Percentiles rank a stretch among this genome's conserved stretches.
Evolutionary conservation across 1,140 invertebrate species (phyloP).

Genomic region (Hesperophylax magnus): DNA sequence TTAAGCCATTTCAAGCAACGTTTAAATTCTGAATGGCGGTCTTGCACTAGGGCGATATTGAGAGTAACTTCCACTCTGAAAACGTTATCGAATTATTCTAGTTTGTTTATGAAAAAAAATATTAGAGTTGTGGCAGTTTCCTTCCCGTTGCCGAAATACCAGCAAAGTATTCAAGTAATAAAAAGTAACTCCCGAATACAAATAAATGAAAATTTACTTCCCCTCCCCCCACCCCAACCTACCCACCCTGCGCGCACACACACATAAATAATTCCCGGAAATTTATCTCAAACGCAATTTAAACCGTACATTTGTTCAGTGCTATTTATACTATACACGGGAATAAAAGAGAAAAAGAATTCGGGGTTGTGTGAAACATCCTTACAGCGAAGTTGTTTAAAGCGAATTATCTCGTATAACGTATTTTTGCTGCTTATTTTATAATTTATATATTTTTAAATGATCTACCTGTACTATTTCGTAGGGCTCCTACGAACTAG

Average conservation of each 20-base stretch:
- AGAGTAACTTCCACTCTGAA: too few species aligned
- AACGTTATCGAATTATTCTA: too few species aligned
- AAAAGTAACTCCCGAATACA: slow-evolving; percentile 13
- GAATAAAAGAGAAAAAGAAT: neutral
- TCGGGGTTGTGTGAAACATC: neutral
- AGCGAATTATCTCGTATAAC: neutral
- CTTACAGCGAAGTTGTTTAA: neutral
- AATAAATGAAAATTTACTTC: slow-evolving; percentile 19
- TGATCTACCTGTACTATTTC: too few species aligned
- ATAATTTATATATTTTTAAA: too few species aligned
- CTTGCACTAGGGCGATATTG: too few species aligned
- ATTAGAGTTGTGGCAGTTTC: neutral
- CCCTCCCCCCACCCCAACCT: neutral
- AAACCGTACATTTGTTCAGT: neutral
- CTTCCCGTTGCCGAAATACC: neutral
- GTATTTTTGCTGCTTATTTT: neutral
- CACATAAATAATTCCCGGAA: slow-evolving; percentile 18
- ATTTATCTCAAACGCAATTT: slow-evolving; percentile 18
- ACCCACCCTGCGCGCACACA: neutral
- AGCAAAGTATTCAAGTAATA: slow-evolving; percentile 13
- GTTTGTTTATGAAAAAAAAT: too few species aligned
- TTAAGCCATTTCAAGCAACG: too few species aligned
- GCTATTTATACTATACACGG: neutral
- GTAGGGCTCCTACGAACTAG: too few species aligned
- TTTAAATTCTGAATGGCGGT: too few species aligned